Base-by-base conservation (phyloP, 1,140 invertebrate species). In the Nymphalis io region DNA sequence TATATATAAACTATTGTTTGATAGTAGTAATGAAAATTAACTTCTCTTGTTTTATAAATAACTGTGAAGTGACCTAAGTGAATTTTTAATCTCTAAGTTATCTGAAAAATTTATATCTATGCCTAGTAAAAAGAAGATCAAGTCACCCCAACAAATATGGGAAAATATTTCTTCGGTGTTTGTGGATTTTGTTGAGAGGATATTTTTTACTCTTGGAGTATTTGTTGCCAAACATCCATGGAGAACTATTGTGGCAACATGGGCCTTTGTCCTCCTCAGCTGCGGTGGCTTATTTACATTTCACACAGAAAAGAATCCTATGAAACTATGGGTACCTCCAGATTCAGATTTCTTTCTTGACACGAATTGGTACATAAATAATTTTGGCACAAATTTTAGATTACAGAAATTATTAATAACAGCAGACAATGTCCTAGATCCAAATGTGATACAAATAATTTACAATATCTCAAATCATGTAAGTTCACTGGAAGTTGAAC, bases 311-410 rank as follows among this genome's bases (percentile, higher is more conserved):
- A 93, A 93, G 75, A 94, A 95, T 84, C 95, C 95, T 1, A 86
- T 96, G 68, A 95, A 95, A 81, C 84, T 96, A 64, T 96, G 95
- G 95, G 94, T 96, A 8, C 93, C 93, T 16, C 88, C 89, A 59
- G 88, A 95, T 65, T 95, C 95, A 0, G 93, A 94, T 68, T 96
- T 96, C 84, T 92, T 93, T 42, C 80, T 81, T 70, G 94, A 96
- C 68, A 95, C 95, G 6, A 93, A 96, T 67, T 96, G 95, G 95
- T 92, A 96, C 46, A 93, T 95, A 77, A 87, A 93, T n/a, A 94
- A 93, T 68, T 95, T 95, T 87, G 93, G 93, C 61, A 93, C 93
- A 51, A 94, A 93, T 20, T 93, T 94, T 74, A 89, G 95, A 67
- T 75, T 94, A 13, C 93, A 96, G 84, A 92, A 84, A 55, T 83